phyloP scores from a whole-genome alignment of 2,888 invertebrate genomes.

The Drosophila stalkeri region DNA sequence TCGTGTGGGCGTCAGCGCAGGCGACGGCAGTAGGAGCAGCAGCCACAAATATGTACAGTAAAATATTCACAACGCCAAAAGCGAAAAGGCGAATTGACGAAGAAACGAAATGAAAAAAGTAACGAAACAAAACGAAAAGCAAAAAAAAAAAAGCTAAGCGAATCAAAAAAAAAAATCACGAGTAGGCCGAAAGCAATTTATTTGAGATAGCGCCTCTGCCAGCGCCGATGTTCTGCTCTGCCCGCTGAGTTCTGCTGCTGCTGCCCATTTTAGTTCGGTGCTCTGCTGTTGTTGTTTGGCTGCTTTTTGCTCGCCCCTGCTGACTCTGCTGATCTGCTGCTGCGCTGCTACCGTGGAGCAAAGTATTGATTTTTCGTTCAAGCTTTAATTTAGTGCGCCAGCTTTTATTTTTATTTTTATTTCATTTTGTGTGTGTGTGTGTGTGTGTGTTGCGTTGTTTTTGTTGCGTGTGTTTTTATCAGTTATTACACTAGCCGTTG shows the following conservation, averaged over 20 bases:
- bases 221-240: conserved; percentile 18
- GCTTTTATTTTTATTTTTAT: conserved; percentile 46
- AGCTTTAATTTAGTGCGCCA: conserved; percentile 75
- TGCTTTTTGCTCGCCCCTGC: conserved; percentile 31
- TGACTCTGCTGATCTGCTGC: conserved; percentile 15
- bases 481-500: conserved; percentile 61
- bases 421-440: conserved; percentile 16
- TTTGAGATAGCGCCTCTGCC: conserved; percentile 57
- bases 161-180: conserved; percentile 64
- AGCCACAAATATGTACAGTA: conserved; percentile 61
- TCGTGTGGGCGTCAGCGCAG: conserved; percentile 47
- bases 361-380: conserved; percentile 76
- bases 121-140: conserved; percentile 45
- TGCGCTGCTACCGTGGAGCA: conserved; percentile 37
- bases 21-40: conserved; percentile 25
- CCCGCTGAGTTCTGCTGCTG: background rate
- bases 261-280: conserved; percentile 14
- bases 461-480: conserved; percentile 63
- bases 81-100: conserved; percentile 45
- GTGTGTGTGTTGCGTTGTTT: conserved; percentile 34
- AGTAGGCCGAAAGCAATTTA: conserved; percentile 81
- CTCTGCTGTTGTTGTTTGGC: conserved; percentile 40
- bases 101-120: conserved; percentile 41
- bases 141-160: conserved; percentile 27
- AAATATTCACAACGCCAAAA: conserved; percentile 56